Base-by-base conservation (phyloP, 2,113 vertebrate genomes). In the Carassius auratus region DNA sequence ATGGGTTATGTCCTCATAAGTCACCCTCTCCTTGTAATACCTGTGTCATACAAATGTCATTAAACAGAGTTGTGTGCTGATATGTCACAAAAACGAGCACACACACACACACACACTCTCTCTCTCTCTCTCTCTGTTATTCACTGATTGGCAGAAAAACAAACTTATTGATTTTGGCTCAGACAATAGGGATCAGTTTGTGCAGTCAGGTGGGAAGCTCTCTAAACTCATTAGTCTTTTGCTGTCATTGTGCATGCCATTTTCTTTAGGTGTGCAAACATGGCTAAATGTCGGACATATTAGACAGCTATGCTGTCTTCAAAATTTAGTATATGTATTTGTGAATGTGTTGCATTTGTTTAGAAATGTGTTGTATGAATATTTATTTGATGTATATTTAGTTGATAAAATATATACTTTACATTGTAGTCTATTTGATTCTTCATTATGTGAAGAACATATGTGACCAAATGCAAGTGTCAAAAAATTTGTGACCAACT, bases 281-380 rank as follows among this genome's bases (percentile, higher is more conserved):
- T 48, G 36, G 13, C 6, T 14, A 19, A 19, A 57, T 10, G 26
- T 26, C 1, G 85, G 87, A 88, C 90, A 87, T 87, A 86, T 82
- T 83, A 2, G 17, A 69, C 66, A 69, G 1, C 8, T 69, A 69
- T 9, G 30, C 6, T 9, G 66, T 38, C 30, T 38, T 69, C 8
- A 19, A 21, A 71, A 38, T 66, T 0, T 66, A 3, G 13, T 66
- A 30, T 33, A 69, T 69, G 6, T 4, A 42, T 38, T 4, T 68
- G 45, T 10, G 45, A 48, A 48, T 48, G 9, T 48, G 12, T 64
- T 64, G 10, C 61, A 14, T 64, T 26, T 64, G 64, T 66, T 13
- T 2, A 33, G 64, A 66, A 33, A 14, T 66, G 14, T 6, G 14
- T 66, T 66, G 14, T 38, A 30, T 66, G 26, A 26, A 30, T 66